Base-by-base conservation (phyloP, 2,113 vertebrate species). In the Gallinago media region DNA sequence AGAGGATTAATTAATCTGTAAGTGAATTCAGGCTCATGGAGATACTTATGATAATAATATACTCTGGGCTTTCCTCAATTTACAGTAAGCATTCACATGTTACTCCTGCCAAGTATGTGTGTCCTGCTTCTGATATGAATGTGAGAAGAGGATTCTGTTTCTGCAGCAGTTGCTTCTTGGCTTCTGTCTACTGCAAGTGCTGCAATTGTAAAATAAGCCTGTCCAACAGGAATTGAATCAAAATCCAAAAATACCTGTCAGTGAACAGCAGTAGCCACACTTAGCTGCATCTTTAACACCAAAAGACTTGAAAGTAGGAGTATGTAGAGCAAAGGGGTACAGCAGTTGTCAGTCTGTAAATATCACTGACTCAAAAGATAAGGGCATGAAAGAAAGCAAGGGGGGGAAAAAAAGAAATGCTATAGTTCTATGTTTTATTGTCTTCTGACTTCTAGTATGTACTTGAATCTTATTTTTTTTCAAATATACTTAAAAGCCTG, bases 131-230 rank as follows among this genome's bases (percentile, higher is more conserved):
- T 66, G 67, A 32, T 32, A 36, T 0, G 0, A 50, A 47, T 44
- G 76, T 38, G 52, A 77, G 86, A 68, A 49, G 75, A 85, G 26
- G 38, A 65, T 94, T 97, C 67, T 90, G 46, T 94, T 96, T 94
- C 91, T 94, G 80, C 68, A 82, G 70, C 63, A 73, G 56, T 55
- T 83, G 20, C 31, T 82, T 62, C 88, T 89, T 75, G 70, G 16
- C 71, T 92, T 71, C 72, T 74, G 27, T 58, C 34, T 88, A 5
- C 58, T 83, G 0, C 34, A 67, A 79, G 27, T 61, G 13, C 88
- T 55, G 47, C 31, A 38, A 8, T 56, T 58, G 54, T 84, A 68
- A 58, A 85, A 88, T 55, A 65, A 3, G 22, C 16, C 61, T 82
- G 65, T 56, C 36, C 34, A 55, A 47, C 36, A 68, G 70, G 44